Percentiles rank a stretch among this genome's conserved stretches.
Evolutionary conservation across 2,797 vertebrate species (phyloP).

Genomic region (Myotis planiceps): DNA sequence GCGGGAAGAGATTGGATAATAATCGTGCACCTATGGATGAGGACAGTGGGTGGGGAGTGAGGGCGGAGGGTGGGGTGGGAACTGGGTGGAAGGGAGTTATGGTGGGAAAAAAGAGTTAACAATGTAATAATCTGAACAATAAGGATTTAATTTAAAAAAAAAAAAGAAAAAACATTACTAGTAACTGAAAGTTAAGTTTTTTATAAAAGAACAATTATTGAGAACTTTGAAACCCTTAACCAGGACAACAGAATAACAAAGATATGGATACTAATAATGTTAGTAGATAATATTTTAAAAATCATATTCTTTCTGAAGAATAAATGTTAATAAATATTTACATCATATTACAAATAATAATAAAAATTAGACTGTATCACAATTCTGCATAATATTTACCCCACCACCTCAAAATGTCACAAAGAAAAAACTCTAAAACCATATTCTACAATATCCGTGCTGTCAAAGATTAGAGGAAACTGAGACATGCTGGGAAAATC

Average conservation of each 20-base stretch:
- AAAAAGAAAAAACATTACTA: not conserved
- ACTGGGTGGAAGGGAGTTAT: no score
- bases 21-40: no score
- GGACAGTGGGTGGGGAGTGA: no score
- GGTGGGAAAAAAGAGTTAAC: no score
- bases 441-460: not conserved
- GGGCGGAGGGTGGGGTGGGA: no score
- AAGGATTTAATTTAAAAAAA: no score
- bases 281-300: not conserved
- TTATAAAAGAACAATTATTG: not conserved
- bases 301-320: constrained; percentile 26
- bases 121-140: no score
- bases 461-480: not conserved
- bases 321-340: constrained; percentile 19
- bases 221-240: not conserved
- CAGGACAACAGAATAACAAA: not conserved
- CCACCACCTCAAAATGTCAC: not conserved
- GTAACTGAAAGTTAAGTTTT: not conserved
- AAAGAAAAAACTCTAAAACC: not conserved
- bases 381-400: not conserved
- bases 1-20: no score
- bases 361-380: not conserved
- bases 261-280: not conserved
- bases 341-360: not conserved
- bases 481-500: not conserved